Conservation (phyloP, 2,113 vertebrate species). For the Catagonus wagneri region DNA sequence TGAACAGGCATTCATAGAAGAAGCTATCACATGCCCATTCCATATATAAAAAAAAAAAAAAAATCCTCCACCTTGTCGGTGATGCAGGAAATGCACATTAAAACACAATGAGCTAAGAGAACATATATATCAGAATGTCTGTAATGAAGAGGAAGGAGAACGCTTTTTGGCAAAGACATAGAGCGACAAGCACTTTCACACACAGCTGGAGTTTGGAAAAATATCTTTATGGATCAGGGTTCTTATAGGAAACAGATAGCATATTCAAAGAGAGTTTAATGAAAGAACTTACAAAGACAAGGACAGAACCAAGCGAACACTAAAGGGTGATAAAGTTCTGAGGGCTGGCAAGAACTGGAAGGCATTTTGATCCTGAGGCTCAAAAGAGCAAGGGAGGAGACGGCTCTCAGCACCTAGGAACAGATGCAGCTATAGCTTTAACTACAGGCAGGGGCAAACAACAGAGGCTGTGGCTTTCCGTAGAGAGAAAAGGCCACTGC, state of each 20-base stretch:
- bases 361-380: too few species aligned
- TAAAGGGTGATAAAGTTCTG: neutral
- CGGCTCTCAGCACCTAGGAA: neutral
- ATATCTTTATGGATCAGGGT: neutral
- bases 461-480: neutral
- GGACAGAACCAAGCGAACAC: neutral
- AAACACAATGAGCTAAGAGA: neutral
- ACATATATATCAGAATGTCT: too few species aligned
- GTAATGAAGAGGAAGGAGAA: neutral
- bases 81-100: neutral
- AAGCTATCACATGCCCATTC: neutral
- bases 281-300: neutral
- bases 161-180: neutral
- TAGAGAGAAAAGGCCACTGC: neutral
- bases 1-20: neutral
- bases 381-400: neutral
- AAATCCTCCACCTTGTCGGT: neutral
- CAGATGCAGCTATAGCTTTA: neutral
- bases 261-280: neutral
- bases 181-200: neutral
- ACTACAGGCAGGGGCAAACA: too few species aligned
- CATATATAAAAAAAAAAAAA: neutral
- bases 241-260: neutral
- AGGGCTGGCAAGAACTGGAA: neutral
- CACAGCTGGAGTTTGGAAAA: too few species aligned